These are phyloP conservation scores for Callocephalon fimbriatum DNA, from an alignment of 2,113 vertebrate species.

Conservation along the genomic window DNA sequence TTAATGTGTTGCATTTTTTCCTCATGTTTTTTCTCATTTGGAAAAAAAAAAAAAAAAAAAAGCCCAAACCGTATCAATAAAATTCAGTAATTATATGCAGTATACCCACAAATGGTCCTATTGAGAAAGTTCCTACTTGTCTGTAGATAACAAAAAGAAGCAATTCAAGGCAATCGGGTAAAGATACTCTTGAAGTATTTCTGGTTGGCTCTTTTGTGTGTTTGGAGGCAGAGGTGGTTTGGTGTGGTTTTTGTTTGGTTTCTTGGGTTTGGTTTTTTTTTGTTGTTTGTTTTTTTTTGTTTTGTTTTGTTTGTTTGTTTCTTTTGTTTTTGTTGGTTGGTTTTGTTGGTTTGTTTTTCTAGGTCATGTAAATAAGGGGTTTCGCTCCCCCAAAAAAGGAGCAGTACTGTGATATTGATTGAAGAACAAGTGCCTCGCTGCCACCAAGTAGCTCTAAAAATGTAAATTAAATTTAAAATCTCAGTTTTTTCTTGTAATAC, in stretches of 20 bases:
- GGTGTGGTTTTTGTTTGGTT: background rate
- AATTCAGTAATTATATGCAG: background rate
- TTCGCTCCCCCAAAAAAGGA: rapidly evolving
- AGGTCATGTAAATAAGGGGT: background rate
- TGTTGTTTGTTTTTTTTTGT: too few species aligned
- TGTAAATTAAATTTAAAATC: background rate
- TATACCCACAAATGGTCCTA: background rate
- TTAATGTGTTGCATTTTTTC: background rate
- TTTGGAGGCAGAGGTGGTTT: background rate
- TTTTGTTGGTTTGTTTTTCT: background rate
- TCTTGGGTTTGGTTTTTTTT: background rate
- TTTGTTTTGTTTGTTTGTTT: background rate
- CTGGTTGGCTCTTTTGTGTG: background rate
- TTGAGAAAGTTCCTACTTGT: background rate
- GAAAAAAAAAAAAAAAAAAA: background rate
- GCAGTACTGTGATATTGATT: background rate
- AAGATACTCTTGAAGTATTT: background rate
- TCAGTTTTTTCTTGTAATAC: background rate
- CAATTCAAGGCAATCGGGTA: background rate
- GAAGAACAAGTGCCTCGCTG: background rate
- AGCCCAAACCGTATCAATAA: rapidly evolving
- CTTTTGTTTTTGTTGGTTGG: background rate
- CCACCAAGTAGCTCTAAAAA: background rate
- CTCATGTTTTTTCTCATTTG: background rate
- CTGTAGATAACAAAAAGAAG: background rate